Percentiles rank a stretch among this genome's conserved stretches.
Evolutionary conservation across 1,140 invertebrate genomes (phyloP).

Genomic region (Hylaeus volcanicus): DNA sequence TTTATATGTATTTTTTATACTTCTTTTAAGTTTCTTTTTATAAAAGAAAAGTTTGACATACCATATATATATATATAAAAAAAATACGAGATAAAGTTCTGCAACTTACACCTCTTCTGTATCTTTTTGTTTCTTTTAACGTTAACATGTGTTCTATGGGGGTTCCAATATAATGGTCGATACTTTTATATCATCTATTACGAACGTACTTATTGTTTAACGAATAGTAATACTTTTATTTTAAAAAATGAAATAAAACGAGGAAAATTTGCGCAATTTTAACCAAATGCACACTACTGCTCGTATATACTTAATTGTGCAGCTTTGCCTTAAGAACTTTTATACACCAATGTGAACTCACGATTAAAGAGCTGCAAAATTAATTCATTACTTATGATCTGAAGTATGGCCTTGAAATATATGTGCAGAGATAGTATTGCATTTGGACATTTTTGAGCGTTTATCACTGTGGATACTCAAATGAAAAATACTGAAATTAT

Average conservation of each 20-base stretch:
- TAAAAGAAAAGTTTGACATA: slow-evolving; percentile 16
- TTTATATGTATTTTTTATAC: slow-evolving; percentile 34
- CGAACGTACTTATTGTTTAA: slow-evolving; percentile 50
- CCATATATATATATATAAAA: neutral
- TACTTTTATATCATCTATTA: slow-evolving; percentile 26
- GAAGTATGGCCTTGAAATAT: slow-evolving; percentile 49
- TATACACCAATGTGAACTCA: slow-evolving; percentile 45
- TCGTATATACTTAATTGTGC: slow-evolving; percentile 54
- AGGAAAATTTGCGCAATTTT: slow-evolving; percentile 48
- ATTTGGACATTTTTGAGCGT: slow-evolving; percentile 60
- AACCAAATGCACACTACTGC: slow-evolving; percentile 66
- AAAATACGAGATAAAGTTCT: slow-evolving; percentile 21
- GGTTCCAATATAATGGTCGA: slow-evolving; percentile 22
- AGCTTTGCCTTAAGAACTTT: slow-evolving; percentile 44
- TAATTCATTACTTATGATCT: slow-evolving; percentile 26
- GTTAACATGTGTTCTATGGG: slow-evolving; percentile 8
- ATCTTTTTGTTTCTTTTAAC: slow-evolving; percentile 21
- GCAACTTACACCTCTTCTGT: slow-evolving; percentile 24
- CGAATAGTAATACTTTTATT: slow-evolving; percentile 46
- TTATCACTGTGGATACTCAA: slow-evolving; percentile 37
- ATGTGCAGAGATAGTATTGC: slow-evolving; percentile 62
- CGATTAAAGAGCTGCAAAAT: slow-evolving; percentile 30
- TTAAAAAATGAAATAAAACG: slow-evolving; percentile 29
- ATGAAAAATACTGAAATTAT: slow-evolving; percentile 54
- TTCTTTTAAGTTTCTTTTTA: slow-evolving; percentile 36